Percentiles rank a stretch among this genome's conserved stretches.
phyloP scores from a whole-genome alignment of 1,140 invertebrate species.

The Bacillus rossius region DNA sequence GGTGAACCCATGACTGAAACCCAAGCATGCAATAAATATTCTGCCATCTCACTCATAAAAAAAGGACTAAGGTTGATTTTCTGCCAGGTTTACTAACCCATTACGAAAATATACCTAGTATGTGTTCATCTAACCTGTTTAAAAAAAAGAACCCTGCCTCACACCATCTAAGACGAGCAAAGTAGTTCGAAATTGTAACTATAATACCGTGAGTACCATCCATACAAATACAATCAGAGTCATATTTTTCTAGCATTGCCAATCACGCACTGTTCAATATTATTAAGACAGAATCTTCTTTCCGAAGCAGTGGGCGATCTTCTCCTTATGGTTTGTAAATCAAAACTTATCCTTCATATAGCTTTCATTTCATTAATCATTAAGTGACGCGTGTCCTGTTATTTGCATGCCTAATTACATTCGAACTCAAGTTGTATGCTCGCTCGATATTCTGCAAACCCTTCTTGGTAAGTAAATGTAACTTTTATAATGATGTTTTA shows the following conservation, averaged over 20 bases:
- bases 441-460: too few species aligned
- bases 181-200: conserved; percentile 12
- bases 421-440: background rate
- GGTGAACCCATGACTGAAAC: conserved; percentile 5
- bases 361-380: conserved; percentile 7
- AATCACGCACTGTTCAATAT: conserved; percentile 14
- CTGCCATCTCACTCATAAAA: too few species aligned
- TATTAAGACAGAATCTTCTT: conserved; percentile 11
- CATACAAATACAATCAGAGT: conserved; percentile 8
- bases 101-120: conserved; percentile 11
- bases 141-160: conserved; percentile 3
- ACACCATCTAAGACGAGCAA: conserved; percentile 15
- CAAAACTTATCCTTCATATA: background rate
- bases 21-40: too few species aligned
- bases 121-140: conserved; percentile 3
- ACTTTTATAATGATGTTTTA: too few species aligned
- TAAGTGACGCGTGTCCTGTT: conserved; percentile 3
- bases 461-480: too few species aligned
- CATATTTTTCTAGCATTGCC: conserved; percentile 2
- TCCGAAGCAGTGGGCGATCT: background rate
- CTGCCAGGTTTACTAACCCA: conserved; percentile 1
- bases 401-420: background rate
- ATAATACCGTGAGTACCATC: conserved; percentile 15
- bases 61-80: background rate
- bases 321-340: too few species aligned